Evolutionary conservation across 1,140 invertebrate genomes (phyloP).

Genomic region (Panagrolaimus sp.): DNA sequence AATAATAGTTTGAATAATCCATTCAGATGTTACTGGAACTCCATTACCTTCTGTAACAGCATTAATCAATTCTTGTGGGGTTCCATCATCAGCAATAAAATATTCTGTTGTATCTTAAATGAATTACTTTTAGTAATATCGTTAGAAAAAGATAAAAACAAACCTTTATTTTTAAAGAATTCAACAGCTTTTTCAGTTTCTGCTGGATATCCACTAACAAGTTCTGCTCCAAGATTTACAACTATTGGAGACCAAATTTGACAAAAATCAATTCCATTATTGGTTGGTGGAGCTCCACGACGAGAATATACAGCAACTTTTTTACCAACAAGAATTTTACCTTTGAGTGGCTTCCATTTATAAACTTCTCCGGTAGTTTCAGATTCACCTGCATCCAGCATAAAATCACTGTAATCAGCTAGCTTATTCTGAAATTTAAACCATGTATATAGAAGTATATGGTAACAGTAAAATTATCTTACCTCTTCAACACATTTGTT

Average conservation of each 20-base stretch:
- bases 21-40: neutral
- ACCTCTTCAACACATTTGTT: constrained; percentile 41
- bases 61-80: neutral
- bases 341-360: too few species aligned
- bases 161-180: neutral
- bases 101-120: neutral
- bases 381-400: constrained; percentile 41
- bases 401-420: constrained; percentile 32
- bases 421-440: constrained; percentile 29
- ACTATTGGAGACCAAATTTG: neutral
- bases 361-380: neutral
- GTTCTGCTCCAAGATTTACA: neutral
- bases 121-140: neutral
- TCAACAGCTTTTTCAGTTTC: neutral
- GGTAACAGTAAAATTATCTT: neutral
- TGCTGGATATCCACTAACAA: neutral
- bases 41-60: neutral
- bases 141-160: too few species aligned
- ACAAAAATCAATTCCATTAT: neutral
- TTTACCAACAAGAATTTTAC: too few species aligned
- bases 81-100: neutral
- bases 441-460: too few species aligned
- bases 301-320: too few species aligned
- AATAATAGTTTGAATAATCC: neutral
- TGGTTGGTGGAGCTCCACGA: too few species aligned